These are phyloP conservation scores for Pollachius pollachius DNA, from an alignment of 2,113 vertebrate genomes.

Conservation along the genomic window DNA sequence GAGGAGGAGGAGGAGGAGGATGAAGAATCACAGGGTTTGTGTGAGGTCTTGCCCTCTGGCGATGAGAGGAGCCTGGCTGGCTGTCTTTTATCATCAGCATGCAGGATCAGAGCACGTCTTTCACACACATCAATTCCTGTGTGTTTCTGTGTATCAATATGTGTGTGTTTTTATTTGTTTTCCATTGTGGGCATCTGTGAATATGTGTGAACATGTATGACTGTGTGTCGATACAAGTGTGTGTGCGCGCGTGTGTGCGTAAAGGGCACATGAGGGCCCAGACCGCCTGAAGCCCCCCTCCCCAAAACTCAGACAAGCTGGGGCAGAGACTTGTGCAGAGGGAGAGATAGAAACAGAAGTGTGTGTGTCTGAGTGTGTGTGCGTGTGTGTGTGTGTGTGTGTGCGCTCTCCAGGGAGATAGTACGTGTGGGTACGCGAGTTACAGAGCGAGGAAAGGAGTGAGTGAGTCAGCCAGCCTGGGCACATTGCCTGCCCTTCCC, in stretches of 20 bases:
- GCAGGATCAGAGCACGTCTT: constrained; percentile 66
- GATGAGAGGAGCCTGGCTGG: constrained; percentile 61
- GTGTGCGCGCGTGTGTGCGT: constrained; percentile 48
- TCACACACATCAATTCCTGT: constrained; percentile 56
- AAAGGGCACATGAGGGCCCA: constrained; percentile 67
- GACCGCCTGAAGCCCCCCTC: constrained; percentile 75
- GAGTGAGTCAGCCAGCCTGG: constrained; percentile 62
- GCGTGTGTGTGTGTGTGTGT: constrained; percentile 31
- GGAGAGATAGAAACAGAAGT: constrained; percentile 34
- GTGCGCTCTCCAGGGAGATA: no score
- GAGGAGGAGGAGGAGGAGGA: constrained; percentile 32
- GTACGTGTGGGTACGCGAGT: constrained; percentile 40
- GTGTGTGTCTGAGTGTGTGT: constrained; percentile 39
- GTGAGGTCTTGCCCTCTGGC: constrained; percentile 66
- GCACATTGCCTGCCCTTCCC: constrained; percentile 42
- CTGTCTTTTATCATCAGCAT: constrained; percentile 71
- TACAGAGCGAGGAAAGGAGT: constrained; percentile 32
- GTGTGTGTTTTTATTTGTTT: no score
- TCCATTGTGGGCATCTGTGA: not conserved
- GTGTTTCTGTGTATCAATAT: constrained; percentile 21
- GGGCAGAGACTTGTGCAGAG: constrained; percentile 65
- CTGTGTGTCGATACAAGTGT: constrained; percentile 33
- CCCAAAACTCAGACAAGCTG: constrained; percentile 63
- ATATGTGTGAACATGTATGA: not conserved
- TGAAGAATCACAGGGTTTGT: constrained; percentile 57